A percentile compares a stretch with the other conserved stretches of the same genome.
Evolutionary conservation across 2,797 vertebrate species (phyloP).

Genomic region (Threskiornis aethiopicus): DNA sequence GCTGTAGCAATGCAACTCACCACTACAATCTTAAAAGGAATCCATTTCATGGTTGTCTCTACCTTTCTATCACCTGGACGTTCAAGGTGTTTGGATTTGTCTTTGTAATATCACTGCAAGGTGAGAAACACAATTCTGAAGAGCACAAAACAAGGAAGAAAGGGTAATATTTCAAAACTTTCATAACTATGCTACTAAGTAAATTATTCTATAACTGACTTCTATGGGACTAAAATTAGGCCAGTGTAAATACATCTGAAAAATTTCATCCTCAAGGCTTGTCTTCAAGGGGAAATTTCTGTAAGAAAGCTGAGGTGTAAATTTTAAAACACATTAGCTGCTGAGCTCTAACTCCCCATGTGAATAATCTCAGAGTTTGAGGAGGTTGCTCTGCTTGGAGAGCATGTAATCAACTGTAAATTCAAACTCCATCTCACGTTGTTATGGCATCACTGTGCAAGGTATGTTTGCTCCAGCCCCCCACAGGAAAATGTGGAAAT

Average conservation of each 20-base stretch:
- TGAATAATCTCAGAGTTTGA: not conserved
- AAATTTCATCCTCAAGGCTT: not conserved
- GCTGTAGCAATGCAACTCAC: not conserved
- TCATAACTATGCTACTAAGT: not conserved
- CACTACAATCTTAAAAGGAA: not conserved
- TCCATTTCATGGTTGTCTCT: not conserved
- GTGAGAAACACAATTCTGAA: not conserved
- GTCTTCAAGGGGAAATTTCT: not conserved
- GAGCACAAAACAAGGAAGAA: not conserved
- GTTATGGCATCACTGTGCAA: not conserved
- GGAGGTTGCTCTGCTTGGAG: not conserved
- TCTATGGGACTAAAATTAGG: not conserved
- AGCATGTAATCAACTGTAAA: not conserved
- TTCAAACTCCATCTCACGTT: not conserved
- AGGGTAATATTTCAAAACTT: not conserved
- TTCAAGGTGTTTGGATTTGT: not conserved
- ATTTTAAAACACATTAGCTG: not conserved
- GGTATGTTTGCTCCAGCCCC: not conserved
- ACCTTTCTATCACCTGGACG: not conserved
- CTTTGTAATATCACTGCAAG: not conserved
- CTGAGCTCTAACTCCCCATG: not conserved
- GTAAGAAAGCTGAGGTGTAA: not conserved
- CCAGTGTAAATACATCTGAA: not conserved
- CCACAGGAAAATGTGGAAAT: not conserved
- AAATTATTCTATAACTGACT: not conserved